Evolutionary conservation across 2,888 invertebrate genomes (phyloP).

Genomic region (Coremacera marginata): DNA sequence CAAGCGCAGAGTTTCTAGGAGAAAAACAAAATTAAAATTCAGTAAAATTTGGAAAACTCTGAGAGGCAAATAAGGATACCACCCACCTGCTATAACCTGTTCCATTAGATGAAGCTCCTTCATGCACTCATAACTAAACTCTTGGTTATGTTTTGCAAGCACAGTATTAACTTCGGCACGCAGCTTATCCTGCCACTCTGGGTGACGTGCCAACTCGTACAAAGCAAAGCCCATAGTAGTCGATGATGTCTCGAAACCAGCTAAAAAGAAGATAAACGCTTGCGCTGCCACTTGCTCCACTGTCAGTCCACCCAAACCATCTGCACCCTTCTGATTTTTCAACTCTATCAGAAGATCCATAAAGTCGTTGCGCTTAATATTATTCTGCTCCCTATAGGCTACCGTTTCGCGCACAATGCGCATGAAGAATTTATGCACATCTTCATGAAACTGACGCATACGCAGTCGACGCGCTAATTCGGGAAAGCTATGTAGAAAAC

Average conservation of each 20-base stretch:
- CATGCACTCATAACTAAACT: conserved; percentile 60
- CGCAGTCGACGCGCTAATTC: no score
- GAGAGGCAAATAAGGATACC: no score
- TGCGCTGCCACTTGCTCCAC: conserved; percentile 71
- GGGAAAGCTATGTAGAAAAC: no score
- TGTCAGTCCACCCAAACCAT: conserved; percentile 49
- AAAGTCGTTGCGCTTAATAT: conserved; percentile 67
- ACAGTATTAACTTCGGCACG: conserved; percentile 66
- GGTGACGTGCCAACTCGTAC: conserved; percentile 70
- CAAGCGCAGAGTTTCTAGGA: conserved; percentile 70
- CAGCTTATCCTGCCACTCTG: conserved; percentile 68
- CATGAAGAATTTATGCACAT: no score
- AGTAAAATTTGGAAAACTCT: no score
- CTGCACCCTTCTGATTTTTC: conserved; percentile 45
- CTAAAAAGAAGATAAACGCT: conserved; percentile 71
- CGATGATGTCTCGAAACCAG: conserved; percentile 72
- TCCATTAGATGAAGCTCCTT: conserved; percentile 60
- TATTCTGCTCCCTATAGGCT: conserved; percentile 58
- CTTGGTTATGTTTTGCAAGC: conserved; percentile 49
- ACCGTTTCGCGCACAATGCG: conserved; percentile 66
- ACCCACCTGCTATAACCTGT: conserved; percentile 64
- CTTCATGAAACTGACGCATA: no score
- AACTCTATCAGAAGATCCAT: conserved; percentile 67
- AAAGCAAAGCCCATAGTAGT: conserved; percentile 70
- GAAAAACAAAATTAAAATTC: no score